These are phyloP conservation scores for Nematolebias whitei DNA, from an alignment of 2,113 vertebrate species.

Conservation along the genomic window DNA sequence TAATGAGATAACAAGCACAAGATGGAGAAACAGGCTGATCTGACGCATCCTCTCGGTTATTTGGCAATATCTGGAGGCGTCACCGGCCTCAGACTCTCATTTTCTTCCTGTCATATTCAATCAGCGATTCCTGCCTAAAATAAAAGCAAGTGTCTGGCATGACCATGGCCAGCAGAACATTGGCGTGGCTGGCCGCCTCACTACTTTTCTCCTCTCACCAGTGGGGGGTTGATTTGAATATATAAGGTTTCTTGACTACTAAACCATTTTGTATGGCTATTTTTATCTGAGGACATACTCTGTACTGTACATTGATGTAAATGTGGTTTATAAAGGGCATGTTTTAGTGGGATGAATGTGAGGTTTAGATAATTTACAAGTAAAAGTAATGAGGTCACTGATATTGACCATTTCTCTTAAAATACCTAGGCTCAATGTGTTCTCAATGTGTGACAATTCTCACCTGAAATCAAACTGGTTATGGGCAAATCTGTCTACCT, in stretches of 20 bases:
- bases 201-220: conserved; percentile 10
- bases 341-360: conserved; percentile 24
- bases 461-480: conserved; percentile 15
- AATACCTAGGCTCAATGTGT: conserved; percentile 13
- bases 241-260: background rate
- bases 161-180: conserved; percentile 34
- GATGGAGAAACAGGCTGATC: conserved; percentile 69
- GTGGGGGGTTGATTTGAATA: conserved; percentile 3
- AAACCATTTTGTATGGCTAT: conserved; percentile 24
- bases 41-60: conserved; percentile 71
- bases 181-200: conserved; percentile 32
- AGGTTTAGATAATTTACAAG: conserved; percentile 38
- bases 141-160: conserved; percentile 50
- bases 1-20: conserved; percentile 75
- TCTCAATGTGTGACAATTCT: background rate
- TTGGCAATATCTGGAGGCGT: conserved; percentile 71
- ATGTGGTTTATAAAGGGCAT: conserved; percentile 32
- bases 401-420: conserved; percentile 29
- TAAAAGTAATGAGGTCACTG: conserved; percentile 42
- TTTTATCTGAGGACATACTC: conserved; percentile 18
- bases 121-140: conserved; percentile 66
- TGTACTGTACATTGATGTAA: conserved; percentile 34
- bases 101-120: conserved; percentile 78
- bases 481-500: conserved; percentile 13
- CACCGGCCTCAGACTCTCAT: conserved; percentile 72